Percentiles rank a stretch among this genome's conserved stretches.
Conservation (phyloP, 1,140 invertebrate genomes). For the Drosophila asahinai region DNA sequence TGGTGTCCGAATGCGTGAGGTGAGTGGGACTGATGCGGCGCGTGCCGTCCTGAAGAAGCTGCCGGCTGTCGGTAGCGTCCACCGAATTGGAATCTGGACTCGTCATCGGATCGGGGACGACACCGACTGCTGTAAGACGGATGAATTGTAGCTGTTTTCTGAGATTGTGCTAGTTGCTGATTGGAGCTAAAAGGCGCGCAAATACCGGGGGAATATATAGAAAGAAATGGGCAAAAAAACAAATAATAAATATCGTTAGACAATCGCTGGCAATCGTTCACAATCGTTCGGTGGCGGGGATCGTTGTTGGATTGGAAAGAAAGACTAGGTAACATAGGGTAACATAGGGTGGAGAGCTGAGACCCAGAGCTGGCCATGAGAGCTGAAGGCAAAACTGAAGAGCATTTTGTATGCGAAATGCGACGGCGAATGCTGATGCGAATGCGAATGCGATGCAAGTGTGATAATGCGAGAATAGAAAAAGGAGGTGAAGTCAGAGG, state of each 20-base stretch:
- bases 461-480: constrained; percentile 29
- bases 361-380: constrained; percentile 16
- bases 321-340: not conserved
- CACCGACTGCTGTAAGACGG: constrained; percentile 85
- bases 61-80: constrained; percentile 92
- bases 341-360: constrained; percentile 8
- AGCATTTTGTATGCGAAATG: not conserved
- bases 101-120: constrained; percentile 87
- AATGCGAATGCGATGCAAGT: constrained; percentile 1
- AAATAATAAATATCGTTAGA: constrained; percentile 27
- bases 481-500: constrained; percentile 32
- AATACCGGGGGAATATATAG: constrained; percentile 13
- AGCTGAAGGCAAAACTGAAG: not conserved
- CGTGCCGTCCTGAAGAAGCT: constrained; percentile 85
- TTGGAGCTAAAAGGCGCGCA: constrained; percentile 69
- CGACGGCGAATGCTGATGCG: not conserved
- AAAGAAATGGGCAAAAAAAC: constrained; percentile 41
- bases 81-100: constrained; percentile 90
- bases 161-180: constrained; percentile 85
- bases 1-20: constrained; percentile 85
- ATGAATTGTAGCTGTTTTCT: constrained; percentile 85
- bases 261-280: constrained; percentile 10
- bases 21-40: constrained; percentile 84
- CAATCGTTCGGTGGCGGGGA: constrained; percentile 9
- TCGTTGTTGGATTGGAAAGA: not conserved